These are phyloP conservation scores for Calameuta pallipes DNA, from an alignment of 2,888 invertebrate genomes.

Conservation along the genomic window DNA sequence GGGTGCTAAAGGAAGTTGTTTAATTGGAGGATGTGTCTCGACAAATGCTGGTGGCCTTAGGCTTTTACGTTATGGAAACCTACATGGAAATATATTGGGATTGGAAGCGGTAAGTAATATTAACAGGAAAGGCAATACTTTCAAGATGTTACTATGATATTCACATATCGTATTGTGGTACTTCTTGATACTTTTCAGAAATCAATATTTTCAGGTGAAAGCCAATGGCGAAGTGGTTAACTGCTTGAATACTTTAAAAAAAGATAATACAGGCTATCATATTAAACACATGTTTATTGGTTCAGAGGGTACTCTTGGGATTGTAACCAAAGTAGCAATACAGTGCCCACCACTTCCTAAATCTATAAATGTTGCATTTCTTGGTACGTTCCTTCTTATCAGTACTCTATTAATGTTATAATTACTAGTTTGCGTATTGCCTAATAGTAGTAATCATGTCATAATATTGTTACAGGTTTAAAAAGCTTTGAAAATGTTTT, in stretches of 20 bases:
- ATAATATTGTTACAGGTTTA: constrained; percentile 70
- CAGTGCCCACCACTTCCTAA: constrained; percentile 88
- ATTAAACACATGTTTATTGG: constrained; percentile 97
- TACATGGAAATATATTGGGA: constrained; percentile 92
- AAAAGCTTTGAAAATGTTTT: constrained; percentile 83
- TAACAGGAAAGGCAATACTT: background rate
- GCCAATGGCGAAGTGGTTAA: constrained; percentile 89
- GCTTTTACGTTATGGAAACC: constrained; percentile 93
- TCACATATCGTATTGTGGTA: background rate
- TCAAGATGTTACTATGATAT: background rate
- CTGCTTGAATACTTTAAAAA: constrained; percentile 86
- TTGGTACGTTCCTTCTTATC: constrained; percentile 73
- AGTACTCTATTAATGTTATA: background rate
- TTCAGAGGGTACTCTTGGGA: constrained; percentile 95
- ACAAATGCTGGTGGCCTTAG: constrained; percentile 97
- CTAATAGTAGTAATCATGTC: background rate
- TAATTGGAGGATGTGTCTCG: constrained; percentile 95
- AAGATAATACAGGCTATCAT: constrained; percentile 98
- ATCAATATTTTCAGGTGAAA: constrained; percentile 72
- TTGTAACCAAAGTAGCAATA: constrained; percentile 92
- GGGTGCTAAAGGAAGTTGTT: constrained; percentile 95
- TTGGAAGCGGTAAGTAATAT: constrained; percentile 83
- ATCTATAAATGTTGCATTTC: constrained; percentile 86
- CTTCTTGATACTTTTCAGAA: background rate
- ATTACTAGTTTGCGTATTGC: background rate